These are phyloP conservation scores for Anticlea derivata DNA, from an alignment of 2,888 invertebrate genomes.

Conservation along the genomic window DNA sequence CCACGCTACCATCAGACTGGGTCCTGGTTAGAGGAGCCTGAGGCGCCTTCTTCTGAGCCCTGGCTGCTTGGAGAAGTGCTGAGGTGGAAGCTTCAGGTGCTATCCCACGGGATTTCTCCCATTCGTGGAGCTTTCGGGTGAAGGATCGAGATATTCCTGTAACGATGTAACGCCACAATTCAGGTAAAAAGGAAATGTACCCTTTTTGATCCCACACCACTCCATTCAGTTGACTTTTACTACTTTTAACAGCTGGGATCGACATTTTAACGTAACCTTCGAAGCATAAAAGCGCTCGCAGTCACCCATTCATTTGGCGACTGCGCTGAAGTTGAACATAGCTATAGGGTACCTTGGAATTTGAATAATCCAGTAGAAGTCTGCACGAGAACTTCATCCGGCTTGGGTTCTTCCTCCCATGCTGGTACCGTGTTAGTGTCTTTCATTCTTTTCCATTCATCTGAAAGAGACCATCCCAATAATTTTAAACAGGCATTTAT, in stretches of 20 bases:
- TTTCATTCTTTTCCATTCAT: slow-evolving; percentile 93
- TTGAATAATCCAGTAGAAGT: slow-evolving; percentile 93
- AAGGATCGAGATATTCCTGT: slow-evolving; percentile 92
- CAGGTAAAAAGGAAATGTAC: no score
- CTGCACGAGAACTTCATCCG: slow-evolving; percentile 89
- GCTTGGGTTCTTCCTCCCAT: slow-evolving; percentile 72
- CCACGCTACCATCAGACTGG: slow-evolving; percentile 90
- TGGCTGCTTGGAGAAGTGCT: slow-evolving; percentile 86
- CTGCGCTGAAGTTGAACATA: no score
- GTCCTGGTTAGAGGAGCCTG: slow-evolving; percentile 85
- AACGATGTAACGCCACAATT: no score
- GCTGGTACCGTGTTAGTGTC: slow-evolving; percentile 83
- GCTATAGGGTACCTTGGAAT: slow-evolving; percentile 88
- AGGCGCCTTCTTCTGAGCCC: slow-evolving; percentile 56
- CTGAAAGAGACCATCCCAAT: slow-evolving; percentile 67
- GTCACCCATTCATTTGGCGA: no score
- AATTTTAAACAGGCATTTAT: no score
- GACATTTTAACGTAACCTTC: no score
- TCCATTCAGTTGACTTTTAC: no score
- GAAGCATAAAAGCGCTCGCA: no score
- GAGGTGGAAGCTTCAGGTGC: slow-evolving; percentile 94
- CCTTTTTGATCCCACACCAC: no score
- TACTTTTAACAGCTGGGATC: no score
- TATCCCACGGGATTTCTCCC: slow-evolving; percentile 95
- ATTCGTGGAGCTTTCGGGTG: slow-evolving; percentile 94